phyloP scores from a whole-genome alignment of 1,140 invertebrate genomes.

The Lepidurus apus region DNA sequence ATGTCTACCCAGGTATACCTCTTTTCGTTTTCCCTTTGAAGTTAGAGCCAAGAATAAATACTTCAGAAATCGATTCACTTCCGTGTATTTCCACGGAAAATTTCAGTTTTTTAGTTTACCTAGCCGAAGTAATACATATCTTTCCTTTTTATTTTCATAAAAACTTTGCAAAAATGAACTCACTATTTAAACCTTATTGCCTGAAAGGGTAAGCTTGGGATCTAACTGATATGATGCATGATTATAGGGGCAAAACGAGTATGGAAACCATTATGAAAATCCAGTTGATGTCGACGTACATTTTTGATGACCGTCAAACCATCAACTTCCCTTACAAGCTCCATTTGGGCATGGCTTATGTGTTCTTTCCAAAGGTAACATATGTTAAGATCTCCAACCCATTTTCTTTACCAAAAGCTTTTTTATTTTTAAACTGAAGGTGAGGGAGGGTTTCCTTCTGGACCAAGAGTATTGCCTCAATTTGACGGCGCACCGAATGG shows the following conservation, averaged over 20 bases:
- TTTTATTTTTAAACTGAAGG: background rate
- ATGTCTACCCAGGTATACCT: background rate
- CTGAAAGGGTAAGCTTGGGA: no score
- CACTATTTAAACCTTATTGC: no score
- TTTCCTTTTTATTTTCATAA: no score
- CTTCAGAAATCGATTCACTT: no score
- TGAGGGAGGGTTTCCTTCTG: background rate
- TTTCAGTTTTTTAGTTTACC: no score
- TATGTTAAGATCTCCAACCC: background rate
- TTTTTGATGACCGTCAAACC: background rate
- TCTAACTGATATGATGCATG: background rate
- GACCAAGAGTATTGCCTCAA: background rate
- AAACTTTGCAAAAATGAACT: no score
- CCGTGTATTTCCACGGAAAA: no score
- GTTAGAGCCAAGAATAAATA: no score
- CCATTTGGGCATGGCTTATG: background rate
- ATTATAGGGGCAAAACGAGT: background rate
- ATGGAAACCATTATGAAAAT: background rate
- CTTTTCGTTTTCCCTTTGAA: background rate
- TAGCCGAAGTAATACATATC: no score
- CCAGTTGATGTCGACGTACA: constrained; percentile 4
- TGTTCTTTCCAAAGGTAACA: background rate
- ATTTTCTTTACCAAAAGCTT: background rate
- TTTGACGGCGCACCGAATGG: background rate
- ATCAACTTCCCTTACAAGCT: background rate